phyloP scores from a whole-genome alignment of 2,113 vertebrate genomes.

The Pollachius pollachius region DNA sequence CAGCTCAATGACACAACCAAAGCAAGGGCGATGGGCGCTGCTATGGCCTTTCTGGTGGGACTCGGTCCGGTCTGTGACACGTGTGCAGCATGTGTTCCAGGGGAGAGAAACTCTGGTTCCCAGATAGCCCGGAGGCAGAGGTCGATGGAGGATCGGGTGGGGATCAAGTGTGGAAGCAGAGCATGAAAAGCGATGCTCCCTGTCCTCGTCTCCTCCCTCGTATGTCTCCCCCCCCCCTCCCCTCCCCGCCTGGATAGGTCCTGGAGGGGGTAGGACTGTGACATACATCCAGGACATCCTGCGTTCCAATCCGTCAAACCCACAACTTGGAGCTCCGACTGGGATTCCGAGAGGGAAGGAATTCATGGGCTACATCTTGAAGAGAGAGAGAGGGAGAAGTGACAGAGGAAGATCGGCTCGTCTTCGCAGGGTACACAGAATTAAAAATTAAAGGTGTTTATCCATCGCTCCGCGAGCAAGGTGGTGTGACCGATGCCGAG shows the following conservation, averaged over 20 bases:
- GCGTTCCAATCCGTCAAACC: background rate
- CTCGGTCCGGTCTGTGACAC: no score
- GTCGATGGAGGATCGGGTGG: slow-evolving; percentile 19
- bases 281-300: slow-evolving; percentile 46
- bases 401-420: background rate
- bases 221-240: no score
- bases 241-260: slow-evolving; percentile 19
- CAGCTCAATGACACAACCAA: no score
- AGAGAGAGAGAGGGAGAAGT: background rate
- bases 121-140: slow-evolving; percentile 20
- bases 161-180: slow-evolving; percentile 54
- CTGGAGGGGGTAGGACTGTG: slow-evolving; percentile 14
- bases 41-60: no score
- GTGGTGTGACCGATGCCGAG: slow-evolving; percentile 15
- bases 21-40: no score
- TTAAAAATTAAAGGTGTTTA: slow-evolving; percentile 36
- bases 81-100: no score
- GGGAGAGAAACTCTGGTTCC: background rate
- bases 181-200: slow-evolving; percentile 33
- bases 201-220: slow-evolving; percentile 25
- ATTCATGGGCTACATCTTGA: no score
- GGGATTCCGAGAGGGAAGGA: no score
- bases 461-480: slow-evolving; percentile 2
- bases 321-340: background rate
- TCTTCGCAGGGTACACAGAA: no score